Evolutionary conservation across 2,888 invertebrate species (phyloP), one percentile per base, ranked within the genome.

Genomic region (Cephus pygmeus): DNA sequence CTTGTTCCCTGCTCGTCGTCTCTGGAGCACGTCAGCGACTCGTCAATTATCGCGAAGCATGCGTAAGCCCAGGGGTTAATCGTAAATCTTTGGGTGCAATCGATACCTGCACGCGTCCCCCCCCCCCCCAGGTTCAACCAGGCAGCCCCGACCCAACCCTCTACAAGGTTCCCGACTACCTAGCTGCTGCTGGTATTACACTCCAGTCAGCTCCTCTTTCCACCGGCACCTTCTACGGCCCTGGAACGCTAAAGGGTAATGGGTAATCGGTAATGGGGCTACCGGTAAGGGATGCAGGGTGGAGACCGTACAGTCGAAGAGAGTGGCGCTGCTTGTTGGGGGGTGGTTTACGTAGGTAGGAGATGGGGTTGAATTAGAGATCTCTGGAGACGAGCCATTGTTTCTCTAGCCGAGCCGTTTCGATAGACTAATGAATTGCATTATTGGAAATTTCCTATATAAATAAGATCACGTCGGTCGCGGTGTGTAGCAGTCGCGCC

Each of bases 361-460:
- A 23, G 56, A 56, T 56, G 56, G 15, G 56, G 23, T 56, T 56
- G 56, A 34, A 23, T 34, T 71, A 71, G 71, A 71, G 34, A 71
- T 34, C 71, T 34, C 36, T 33, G 75, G 76, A 79, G 81, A 81
- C 77, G 77, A 76, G 81, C 80, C 81, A 85, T 85, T 87, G 87
- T 86, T 86, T 84, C 83, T 77, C 40, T 79, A 75, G 75, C 77
- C 73, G 69, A 77, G 81, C 80, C 76, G 80, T 81, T 82, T 82
- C 79, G 81, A 77, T 56, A 56, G 81, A 81, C 83, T 87, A 88
- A 88, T 86, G 84, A 88, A 88, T 88, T 84, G 83, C 83, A 85
- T 88, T 88, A 88, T 88, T 84, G 85, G 84, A 84, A 86, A 87
- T 87, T 83, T 83, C 81, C 85, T 83, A 86, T 85, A 87, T 86